Percentiles rank a stretch among this genome's conserved stretches.
Evolutionary conservation across 2,888 invertebrate genomes (phyloP).

Genomic region (Anticlea derivata): DNA sequence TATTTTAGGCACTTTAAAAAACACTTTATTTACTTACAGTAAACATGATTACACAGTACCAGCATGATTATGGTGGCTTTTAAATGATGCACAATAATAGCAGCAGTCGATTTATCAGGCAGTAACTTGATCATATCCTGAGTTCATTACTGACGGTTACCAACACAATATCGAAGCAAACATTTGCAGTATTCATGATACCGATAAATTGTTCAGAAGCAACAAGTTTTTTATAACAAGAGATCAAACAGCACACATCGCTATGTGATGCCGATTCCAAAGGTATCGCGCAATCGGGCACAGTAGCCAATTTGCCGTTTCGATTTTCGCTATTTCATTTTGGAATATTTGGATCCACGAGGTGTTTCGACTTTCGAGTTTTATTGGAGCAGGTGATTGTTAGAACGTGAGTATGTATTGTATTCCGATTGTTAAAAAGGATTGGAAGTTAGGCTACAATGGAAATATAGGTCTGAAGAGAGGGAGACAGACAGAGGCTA

Average conservation of each 20-base stretch:
- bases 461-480: too few species aligned
- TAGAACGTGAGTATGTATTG: too few species aligned
- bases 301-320: slow-evolving; percentile 11
- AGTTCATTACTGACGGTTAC: background rate
- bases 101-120: too few species aligned
- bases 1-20: too few species aligned
- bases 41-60: too few species aligned
- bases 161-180: background rate
- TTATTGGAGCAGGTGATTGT: slow-evolving; percentile 8
- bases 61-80: too few species aligned
- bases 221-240: slow-evolving; percentile 10
- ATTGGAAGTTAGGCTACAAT: too few species aligned
- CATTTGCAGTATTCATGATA: slow-evolving; percentile 5
- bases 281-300: slow-evolving; percentile 6
- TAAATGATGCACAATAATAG: too few species aligned
- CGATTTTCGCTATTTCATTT: slow-evolving; percentile 2
- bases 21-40: too few species aligned
- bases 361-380: background rate
- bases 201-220: slow-evolving; percentile 2
- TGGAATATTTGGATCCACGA: slow-evolving; percentile 3
- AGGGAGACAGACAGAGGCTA: too few species aligned
- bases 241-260: background rate
- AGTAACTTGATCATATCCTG: background rate
- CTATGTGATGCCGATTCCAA: slow-evolving; percentile 14
- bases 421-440: too few species aligned